Conservation (phyloP, 2,797 vertebrate genomes). For the Melanotaenia trifasciata region DNA sequence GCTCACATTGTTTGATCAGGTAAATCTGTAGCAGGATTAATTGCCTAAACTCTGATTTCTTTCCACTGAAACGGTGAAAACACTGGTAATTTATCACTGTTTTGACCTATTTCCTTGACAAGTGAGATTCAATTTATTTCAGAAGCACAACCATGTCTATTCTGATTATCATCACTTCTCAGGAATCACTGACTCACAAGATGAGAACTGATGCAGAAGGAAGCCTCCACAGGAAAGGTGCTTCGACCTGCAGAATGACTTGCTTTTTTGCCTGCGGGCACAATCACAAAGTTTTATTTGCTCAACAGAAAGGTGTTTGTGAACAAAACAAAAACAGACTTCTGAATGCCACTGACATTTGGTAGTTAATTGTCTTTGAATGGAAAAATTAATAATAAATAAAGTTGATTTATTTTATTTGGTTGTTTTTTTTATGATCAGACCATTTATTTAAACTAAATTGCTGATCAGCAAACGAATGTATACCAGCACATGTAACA, state of each 20-base stretch:
- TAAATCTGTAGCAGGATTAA: conserved; percentile 22
- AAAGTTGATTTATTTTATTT: no score
- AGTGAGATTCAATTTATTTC: conserved; percentile 22
- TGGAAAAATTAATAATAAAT: not conserved
- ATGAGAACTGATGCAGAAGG: not conserved
- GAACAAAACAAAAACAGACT: conserved; percentile 8
- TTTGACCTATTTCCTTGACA: conserved; percentile 5
- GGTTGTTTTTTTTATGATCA: not conserved
- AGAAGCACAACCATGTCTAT: conserved; percentile 2
- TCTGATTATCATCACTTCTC: conserved; percentile 3
- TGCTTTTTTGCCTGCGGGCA: conserved; percentile 1
- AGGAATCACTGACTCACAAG: conserved; percentile 18
- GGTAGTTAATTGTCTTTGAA: not conserved
- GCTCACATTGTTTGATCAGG: conserved; percentile 47
- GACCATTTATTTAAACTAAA: not conserved
- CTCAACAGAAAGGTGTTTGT: not conserved
- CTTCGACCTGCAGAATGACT: conserved; percentile 20
- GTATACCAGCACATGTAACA: not conserved
- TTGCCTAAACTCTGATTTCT: conserved; percentile 25
- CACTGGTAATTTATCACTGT: not conserved
- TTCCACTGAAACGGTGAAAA: conserved; percentile 20
- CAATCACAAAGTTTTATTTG: conserved; percentile 16
- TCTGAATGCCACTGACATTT: not conserved
- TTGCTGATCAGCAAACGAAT: not conserved
- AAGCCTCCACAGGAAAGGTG: conserved; percentile 3